A percentile compares a stretch with the other conserved stretches of the same genome.
Conservation (phyloP, 2,113 vertebrate species). For the Apteryx owenii region DNA sequence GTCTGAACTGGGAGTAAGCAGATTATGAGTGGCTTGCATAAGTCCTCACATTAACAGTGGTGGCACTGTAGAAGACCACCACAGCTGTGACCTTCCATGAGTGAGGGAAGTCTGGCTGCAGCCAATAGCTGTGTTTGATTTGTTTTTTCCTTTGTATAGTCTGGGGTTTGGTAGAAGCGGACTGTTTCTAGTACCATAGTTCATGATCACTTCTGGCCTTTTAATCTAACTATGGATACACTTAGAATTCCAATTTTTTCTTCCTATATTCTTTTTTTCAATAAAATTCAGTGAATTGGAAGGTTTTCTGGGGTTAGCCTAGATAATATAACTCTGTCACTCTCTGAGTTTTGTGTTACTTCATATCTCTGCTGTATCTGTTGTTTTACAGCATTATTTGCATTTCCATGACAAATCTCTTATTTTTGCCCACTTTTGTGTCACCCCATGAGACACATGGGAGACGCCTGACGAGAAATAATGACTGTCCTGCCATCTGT, state of each 20-base stretch:
- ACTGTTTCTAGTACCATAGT: not conserved
- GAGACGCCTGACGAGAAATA: not conserved
- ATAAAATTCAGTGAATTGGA: not conserved
- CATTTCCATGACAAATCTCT: not conserved
- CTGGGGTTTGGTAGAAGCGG: not conserved
- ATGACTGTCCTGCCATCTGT: slow-evolving; percentile 17
- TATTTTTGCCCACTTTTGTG: not conserved
- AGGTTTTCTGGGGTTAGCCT: not conserved
- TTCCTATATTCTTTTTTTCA: not conserved
- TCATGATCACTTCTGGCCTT: not conserved
- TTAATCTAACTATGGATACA: not conserved
- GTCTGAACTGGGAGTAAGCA: no score
- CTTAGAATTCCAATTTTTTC: not conserved
- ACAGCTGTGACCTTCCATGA: not conserved
- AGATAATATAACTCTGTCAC: not conserved
- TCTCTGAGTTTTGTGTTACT: not conserved
- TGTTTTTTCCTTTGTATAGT: not conserved
- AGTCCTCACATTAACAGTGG: no score
- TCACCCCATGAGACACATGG: not conserved
- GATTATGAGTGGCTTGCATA: no score
- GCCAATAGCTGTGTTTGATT: not conserved
- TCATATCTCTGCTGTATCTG: not conserved
- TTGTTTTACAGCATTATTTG: not conserved
- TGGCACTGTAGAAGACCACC: not conserved
- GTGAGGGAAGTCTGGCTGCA: not conserved